Percentiles rank a stretch among this genome's conserved stretches.
These are phyloP conservation scores for Anticlea derivata DNA, from an alignment of 2,888 invertebrate genomes.

Conservation along the genomic window DNA sequence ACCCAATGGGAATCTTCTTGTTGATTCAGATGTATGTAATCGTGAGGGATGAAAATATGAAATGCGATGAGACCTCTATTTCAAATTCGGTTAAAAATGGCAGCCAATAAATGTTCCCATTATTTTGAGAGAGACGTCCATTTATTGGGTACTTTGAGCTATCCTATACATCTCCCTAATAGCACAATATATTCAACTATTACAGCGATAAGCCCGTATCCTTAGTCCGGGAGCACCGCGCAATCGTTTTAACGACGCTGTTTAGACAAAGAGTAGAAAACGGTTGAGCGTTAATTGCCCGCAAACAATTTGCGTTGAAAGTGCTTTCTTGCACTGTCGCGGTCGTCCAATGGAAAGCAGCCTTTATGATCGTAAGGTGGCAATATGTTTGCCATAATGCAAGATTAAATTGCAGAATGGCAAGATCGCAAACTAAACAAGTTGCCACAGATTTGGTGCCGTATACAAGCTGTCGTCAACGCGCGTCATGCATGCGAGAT, in stretches of 20 bases:
- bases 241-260: slow-evolving; percentile 47
- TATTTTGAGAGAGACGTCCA: slow-evolving; percentile 31
- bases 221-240: slow-evolving; percentile 39
- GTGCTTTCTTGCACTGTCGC: slow-evolving; percentile 11
- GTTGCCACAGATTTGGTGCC: too few relatives aligned
- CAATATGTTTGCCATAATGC: too few relatives aligned
- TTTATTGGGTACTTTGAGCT: slow-evolving; percentile 19
- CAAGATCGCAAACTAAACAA: too few relatives aligned
- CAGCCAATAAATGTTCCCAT: slow-evolving; percentile 8
- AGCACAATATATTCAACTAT: slow-evolving; percentile 28
- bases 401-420: too few relatives aligned
- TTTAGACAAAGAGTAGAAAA: slow-evolving; percentile 44
- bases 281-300: slow-evolving; percentile 45
- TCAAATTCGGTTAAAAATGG: neutral
- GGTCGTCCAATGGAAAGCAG: neutral
- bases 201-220: slow-evolving; percentile 31
- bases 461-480: too few relatives aligned
- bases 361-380: too few relatives aligned
- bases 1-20: too few relatives aligned
- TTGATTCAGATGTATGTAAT: too few relatives aligned
- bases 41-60: too few relatives aligned
- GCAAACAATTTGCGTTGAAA: slow-evolving; percentile 40
- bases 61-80: too few relatives aligned
- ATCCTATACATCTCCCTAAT: slow-evolving; percentile 26
- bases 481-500: too few relatives aligned